Conservation (phyloP, 2,113 vertebrate species). For the Xiphophorus hellerii region DNA sequence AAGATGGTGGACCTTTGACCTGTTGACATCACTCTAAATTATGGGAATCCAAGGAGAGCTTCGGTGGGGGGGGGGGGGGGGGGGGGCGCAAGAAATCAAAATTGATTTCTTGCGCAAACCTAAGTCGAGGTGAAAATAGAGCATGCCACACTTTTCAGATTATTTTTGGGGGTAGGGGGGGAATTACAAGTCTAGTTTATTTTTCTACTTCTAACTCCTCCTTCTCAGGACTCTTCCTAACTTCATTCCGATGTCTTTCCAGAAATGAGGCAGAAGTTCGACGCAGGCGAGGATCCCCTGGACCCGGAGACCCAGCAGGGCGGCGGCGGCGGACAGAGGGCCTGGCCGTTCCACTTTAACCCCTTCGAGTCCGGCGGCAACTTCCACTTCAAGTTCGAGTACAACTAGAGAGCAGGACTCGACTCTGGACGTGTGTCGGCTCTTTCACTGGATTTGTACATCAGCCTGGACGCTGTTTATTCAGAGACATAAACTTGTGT, state of each 20-base stretch:
- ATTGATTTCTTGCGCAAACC: no score
- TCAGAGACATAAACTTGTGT: not conserved
- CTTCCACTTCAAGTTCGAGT: slow-evolving; percentile 87
- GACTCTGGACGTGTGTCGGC: not conserved
- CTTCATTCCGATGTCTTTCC: not conserved
- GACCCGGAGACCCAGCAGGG: slow-evolving; percentile 87
- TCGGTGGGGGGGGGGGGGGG: no score
- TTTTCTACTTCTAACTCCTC: no score
- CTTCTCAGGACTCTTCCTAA: not conserved
- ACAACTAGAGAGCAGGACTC: slow-evolving; percentile 73
- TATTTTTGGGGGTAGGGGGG: no score
- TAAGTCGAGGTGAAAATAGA: no score
- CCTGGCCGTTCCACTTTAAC: slow-evolving; percentile 85
- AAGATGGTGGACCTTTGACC: no score
- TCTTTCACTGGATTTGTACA: slow-evolving; percentile 35
- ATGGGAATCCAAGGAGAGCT: no score
- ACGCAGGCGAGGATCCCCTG: slow-evolving; percentile 85
- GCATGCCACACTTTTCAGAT: no score
- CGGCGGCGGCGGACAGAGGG: slow-evolving; percentile 71
- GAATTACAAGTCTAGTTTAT: no score
- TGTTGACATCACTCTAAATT: no score
- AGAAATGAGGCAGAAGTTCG: slow-evolving; percentile 89
- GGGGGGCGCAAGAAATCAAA: no score
- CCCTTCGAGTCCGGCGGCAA: slow-evolving; percentile 85
- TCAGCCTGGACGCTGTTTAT: slow-evolving; percentile 29